Evolutionary conservation across 2,113 vertebrate genomes (phyloP).

Genomic region (Dendrocopos noguchii): DNA sequence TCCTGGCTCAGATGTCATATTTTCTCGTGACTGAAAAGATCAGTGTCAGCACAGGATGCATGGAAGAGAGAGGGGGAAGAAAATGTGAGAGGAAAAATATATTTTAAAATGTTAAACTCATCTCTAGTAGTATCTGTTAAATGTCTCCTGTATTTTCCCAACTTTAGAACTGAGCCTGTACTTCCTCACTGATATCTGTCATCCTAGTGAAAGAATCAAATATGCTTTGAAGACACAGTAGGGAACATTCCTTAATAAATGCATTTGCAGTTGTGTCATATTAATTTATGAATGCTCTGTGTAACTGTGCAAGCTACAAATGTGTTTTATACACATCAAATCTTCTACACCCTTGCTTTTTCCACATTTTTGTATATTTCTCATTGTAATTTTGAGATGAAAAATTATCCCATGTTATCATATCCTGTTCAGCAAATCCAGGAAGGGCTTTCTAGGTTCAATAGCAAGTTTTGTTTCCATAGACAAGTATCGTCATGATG

Average conservation of each 20-base stretch:
- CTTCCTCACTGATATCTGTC: not conserved
- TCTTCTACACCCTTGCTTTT: not conserved
- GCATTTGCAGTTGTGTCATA: not conserved
- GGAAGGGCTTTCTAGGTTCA: not conserved
- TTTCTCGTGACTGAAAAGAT: slow-evolving; percentile 1
- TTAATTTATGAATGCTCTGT: not conserved
- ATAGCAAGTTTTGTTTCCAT: not conserved
- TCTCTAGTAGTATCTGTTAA: not conserved
- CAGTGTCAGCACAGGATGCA: not conserved
- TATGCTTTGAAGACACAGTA: not conserved
- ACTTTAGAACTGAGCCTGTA: accelerated
- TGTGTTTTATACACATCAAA: not conserved
- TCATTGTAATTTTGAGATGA: not conserved
- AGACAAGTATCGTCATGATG: not conserved
- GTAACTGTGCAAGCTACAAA: not conserved
- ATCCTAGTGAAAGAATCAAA: not conserved
- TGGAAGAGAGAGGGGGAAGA: not conserved
- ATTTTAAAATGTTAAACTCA: not conserved
- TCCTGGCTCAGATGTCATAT: not conserved
- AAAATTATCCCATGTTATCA: accelerated
- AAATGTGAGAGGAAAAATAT: not conserved
- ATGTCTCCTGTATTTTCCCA: not conserved
- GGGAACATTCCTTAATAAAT: not conserved
- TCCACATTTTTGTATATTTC: not conserved
- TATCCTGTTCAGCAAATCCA: not conserved